Evolutionary conservation across 2,888 invertebrate species (phyloP).

Genomic region (Oeneis ivallda): DNA sequence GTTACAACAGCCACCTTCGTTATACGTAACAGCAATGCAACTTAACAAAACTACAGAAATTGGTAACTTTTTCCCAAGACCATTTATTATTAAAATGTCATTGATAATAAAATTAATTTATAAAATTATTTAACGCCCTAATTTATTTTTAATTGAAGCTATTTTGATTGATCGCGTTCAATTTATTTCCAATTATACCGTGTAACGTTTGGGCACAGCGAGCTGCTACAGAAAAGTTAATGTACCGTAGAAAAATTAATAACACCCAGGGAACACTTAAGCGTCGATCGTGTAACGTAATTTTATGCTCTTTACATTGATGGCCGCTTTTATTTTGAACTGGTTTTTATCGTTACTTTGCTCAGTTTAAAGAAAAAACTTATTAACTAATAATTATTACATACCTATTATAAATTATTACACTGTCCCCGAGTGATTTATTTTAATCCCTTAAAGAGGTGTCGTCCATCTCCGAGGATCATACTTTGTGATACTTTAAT

Average conservation of each 20-base stretch:
- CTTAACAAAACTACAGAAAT: too few relatives aligned
- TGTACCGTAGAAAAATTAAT: conserved; percentile 34
- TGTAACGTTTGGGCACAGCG: conserved; percentile 8
- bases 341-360: conserved; percentile 5
- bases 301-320: conserved; percentile 34
- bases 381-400: too few relatives aligned
- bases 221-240: conserved; percentile 22
- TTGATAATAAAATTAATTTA: not conserved
- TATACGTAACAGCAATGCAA: not conserved
- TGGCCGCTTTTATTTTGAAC: conserved; percentile 30
- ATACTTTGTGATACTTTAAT: too few relatives aligned
- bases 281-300: conserved; percentile 29
- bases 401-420: too few relatives aligned
- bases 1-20: too few relatives aligned
- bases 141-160: conserved; percentile 20
- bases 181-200: conserved; percentile 22
- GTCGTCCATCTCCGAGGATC: too few relatives aligned
- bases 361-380: not conserved
- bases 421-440: too few relatives aligned
- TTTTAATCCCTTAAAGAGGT: too few relatives aligned
- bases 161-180: conserved; percentile 21
- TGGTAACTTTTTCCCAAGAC: too few relatives aligned
- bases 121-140: not conserved
- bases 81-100: too few relatives aligned
- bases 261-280: conserved; percentile 32